Evolutionary conservation across 2,888 invertebrate genomes (phyloP).

Genomic region (Phaonia tiefii): DNA sequence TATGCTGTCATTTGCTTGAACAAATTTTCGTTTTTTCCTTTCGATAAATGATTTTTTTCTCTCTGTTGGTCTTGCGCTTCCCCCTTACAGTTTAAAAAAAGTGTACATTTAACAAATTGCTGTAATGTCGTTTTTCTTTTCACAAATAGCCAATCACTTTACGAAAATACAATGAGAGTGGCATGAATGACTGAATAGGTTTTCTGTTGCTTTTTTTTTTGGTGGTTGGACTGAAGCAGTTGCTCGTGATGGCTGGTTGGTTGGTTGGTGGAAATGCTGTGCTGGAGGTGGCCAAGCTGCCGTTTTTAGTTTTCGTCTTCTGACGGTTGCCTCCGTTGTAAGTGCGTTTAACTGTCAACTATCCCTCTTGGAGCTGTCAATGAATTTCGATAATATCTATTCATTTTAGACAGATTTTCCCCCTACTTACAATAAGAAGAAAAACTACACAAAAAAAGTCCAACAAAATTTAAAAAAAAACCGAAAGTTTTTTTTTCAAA

Average conservation of each 20-base stretch:
- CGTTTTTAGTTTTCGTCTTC: constrained; percentile 4
- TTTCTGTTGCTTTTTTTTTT: constrained; percentile 2
- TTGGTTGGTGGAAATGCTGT: neutral
- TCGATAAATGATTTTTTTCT: constrained; percentile 12
- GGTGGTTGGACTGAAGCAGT: constrained; percentile 23
- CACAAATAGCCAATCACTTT: constrained; percentile 36
- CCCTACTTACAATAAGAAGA: neutral
- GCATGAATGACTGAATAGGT: neutral
- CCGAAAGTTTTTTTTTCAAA: constrained; percentile 22
- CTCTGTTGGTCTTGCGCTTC: no score
- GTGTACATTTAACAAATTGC: constrained; percentile 33
- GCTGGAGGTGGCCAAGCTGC: constrained; percentile 6
- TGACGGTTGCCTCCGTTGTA: constrained; percentile 22
- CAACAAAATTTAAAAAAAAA: neutral
- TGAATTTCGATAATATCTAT: constrained; percentile 52
- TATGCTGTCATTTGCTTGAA: constrained; percentile 34
- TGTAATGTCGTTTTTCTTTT: constrained; percentile 23
- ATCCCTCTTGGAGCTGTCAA: constrained; percentile 57
- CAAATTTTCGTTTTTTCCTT: constrained; percentile 19
- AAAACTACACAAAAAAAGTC: neutral
- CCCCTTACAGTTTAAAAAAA: neutral
- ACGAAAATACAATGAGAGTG: neutral
- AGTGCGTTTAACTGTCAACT: constrained; percentile 62
- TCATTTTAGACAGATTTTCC: constrained; percentile 28
- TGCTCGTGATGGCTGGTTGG: constrained; percentile 17